Base-by-base conservation (phyloP, 2,113 vertebrate species). In the Amia ocellicauda region DNA sequence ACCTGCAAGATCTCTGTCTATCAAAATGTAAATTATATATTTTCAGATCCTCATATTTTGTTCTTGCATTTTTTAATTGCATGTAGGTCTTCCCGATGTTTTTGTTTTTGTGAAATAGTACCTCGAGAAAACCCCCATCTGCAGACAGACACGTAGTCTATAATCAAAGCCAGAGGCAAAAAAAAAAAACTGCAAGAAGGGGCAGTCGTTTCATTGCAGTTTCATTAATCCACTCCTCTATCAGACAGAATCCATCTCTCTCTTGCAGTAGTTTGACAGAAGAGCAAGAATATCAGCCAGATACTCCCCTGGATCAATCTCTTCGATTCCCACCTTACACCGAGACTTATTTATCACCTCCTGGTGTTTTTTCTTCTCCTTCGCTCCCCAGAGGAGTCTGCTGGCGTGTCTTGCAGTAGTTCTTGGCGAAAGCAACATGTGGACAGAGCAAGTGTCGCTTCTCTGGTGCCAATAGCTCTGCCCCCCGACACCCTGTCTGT, bases 251-350 rank as follows among this genome's bases (percentile, higher is more conserved):
- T 79, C 69, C 63, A 69, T 79, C 74, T 83, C 65, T 49, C 60
- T 74, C 60, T 77, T 78, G 79, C 73, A 69, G 72, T 59, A 72
- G 74, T 67, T 69, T 80, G 80, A 78, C 75, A 42, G 53, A 63
- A 73, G 31, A 66, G 64, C 17, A 69, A 71, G 68, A 67, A 61
- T 67, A 73, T 70, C 71, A 73, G 71, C 63, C 64, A 76, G 80
- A 81, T 75, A 77, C 75, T 63, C 26, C 59, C 69, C 64, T 58
- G 26, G 40, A 80, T 85, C 82, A 83, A 85, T 86, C 75, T 55
- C 42, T 83, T 83, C 71, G 73, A 84, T 84, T 69, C 20, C 27
- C 28, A 24, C 49, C 19, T 28, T 27, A 23, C 67, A 24, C 49
- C 28, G 31, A 49, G 24, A 53, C 66, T 24, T 58, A 72, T 72